Percentiles rank a stretch among this genome's conserved stretches.
Evolutionary conservation across 2,888 invertebrate genomes (phyloP).

Genomic region (Margaritifera margaritifera): DNA sequence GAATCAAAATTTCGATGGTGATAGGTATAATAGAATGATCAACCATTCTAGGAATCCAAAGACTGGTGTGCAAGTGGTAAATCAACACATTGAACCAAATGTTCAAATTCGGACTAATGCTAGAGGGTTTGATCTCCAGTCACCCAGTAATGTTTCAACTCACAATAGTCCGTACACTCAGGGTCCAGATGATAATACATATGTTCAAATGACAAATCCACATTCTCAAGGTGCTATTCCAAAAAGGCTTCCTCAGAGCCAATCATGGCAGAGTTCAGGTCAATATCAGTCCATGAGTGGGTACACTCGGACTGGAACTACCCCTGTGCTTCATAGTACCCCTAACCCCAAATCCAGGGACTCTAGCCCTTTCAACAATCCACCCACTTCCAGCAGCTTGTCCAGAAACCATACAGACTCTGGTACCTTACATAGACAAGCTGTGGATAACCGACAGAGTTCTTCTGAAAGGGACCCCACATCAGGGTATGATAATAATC

Average conservation of each 20-base stretch:
- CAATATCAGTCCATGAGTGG: constrained; percentile 11
- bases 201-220: constrained; percentile 31
- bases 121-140: constrained; percentile 12
- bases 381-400: constrained; percentile 8
- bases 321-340: constrained; percentile 38
- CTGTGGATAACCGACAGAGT: constrained; percentile 34
- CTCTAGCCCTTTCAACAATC: constrained; percentile 43
- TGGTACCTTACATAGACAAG: neutral
- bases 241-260: constrained; percentile 43
- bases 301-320: constrained; percentile 13
- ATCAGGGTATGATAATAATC: constrained; percentile 16
- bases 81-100: constrained; percentile 5
- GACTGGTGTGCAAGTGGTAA: neutral
- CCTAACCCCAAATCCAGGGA: constrained; percentile 37
- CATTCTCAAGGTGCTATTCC: constrained; percentile 40
- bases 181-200: constrained; percentile 24
- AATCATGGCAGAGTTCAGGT: constrained; percentile 36
- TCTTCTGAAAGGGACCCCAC: constrained; percentile 54
- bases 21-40: constrained; percentile 24
- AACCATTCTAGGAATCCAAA: neutral
- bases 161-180: constrained; percentile 17
- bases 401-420: neutral
- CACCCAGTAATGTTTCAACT: constrained; percentile 18
- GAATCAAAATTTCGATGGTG: neutral
- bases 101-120: neutral